Evolutionary conservation across 1,140 invertebrate species (phyloP).

Genomic region (Nephila pilipes): DNA sequence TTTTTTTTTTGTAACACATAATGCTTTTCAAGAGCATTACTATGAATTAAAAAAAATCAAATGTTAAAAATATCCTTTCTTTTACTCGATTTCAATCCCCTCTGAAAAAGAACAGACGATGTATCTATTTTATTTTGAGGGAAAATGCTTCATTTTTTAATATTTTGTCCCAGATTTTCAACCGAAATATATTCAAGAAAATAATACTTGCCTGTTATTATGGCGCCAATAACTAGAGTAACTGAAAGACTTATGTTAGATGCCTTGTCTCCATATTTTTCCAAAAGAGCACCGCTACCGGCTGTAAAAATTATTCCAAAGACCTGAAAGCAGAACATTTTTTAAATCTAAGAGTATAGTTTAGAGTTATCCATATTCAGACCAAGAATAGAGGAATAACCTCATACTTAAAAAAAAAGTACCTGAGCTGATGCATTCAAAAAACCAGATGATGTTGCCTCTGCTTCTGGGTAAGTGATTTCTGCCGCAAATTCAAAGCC

Average conservation of each 20-base stretch:
- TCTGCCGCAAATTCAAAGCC: constrained; percentile 85
- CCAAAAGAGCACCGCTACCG: constrained; percentile 71
- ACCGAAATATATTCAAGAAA: not conserved
- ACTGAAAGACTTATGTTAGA: constrained; percentile 75
- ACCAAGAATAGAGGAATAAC: not conserved
- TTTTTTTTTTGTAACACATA: too few species aligned
- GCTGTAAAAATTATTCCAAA: constrained; percentile 78
- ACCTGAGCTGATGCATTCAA: constrained; percentile 90
- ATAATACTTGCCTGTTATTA: constrained; percentile 75
- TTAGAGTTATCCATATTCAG: not conserved
- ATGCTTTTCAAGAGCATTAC: too few species aligned
- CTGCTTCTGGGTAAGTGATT: constrained; percentile 88
- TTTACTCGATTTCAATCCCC: too few species aligned
- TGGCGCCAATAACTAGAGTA: constrained; percentile 71
- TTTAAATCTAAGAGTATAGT: constrained; percentile 77
- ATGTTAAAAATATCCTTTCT: too few species aligned
- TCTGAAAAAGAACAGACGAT: too few species aligned
- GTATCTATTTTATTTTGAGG: too few species aligned
- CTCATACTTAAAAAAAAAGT: not conserved
- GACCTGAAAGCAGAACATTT: constrained; percentile 51
- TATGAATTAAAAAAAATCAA: too few species aligned
- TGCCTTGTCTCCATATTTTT: constrained; percentile 57
- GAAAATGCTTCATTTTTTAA: too few species aligned
- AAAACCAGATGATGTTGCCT: constrained; percentile 95
- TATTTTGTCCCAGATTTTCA: too few species aligned